phyloP scores from a whole-genome alignment of 2,797 vertebrate genomes.

The Glyptemys insculpta region DNA sequence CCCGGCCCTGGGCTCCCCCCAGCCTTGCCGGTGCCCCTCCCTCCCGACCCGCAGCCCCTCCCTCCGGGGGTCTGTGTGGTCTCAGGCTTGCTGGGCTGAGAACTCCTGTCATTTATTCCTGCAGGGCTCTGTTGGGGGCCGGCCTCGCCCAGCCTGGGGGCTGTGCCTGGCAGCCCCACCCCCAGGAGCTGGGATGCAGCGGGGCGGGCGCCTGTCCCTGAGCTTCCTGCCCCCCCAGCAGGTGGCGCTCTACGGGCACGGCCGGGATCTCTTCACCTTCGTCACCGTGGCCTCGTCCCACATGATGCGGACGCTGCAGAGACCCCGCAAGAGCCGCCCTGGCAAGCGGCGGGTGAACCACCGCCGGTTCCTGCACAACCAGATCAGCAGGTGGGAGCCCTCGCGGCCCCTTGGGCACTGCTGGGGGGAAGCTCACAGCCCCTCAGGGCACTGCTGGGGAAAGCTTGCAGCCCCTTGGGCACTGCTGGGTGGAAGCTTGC shows the following conservation, averaged over 20 bases:
- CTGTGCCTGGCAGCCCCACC: neutral
- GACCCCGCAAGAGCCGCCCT: slow-evolving; percentile 80
- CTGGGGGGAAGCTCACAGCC: too few species aligned
- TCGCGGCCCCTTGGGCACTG: too few species aligned
- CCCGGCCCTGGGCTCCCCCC: too few species aligned
- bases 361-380: slow-evolving; percentile 92
- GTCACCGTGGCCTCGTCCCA: slow-evolving; percentile 88
- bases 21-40: too few species aligned
- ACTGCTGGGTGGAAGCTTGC: neutral
- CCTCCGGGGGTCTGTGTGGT: neutral
- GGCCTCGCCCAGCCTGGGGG: too few species aligned
- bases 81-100: neutral
- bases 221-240: slow-evolving; percentile 17
- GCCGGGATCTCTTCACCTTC: slow-evolving; percentile 86
- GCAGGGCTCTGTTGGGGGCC: neutral
- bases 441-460: too few species aligned
- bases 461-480: too few species aligned
- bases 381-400: slow-evolving; percentile 87
- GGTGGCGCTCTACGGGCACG: neutral
- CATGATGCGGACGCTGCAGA: slow-evolving; percentile 90
- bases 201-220: neutral
- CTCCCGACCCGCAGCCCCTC: rapidly evolving
- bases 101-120: neutral
- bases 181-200: slow-evolving; percentile 4
- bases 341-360: slow-evolving; percentile 91